Percentiles rank a stretch among this genome's conserved stretches.
Evolutionary conservation across 2,113 vertebrate species (phyloP).

Genomic region (Chiloscyllium plagiosum): DNA sequence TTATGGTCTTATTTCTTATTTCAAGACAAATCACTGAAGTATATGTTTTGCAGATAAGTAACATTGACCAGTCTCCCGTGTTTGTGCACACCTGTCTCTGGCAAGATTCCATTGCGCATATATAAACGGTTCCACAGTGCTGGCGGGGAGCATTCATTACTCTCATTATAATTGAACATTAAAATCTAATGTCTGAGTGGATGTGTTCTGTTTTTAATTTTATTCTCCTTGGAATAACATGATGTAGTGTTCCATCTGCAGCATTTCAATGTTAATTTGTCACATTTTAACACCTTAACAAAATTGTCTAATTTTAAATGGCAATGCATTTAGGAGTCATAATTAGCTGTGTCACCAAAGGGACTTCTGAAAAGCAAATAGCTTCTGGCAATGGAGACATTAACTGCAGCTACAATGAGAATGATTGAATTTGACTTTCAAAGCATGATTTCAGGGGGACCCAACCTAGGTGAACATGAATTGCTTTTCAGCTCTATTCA

Average conservation of each 20-base stretch:
- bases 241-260: constrained; percentile 10
- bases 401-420: not conserved
- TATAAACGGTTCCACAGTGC: not conserved
- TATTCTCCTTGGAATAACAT: not conserved
- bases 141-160: not conserved
- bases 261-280: constrained; percentile 31
- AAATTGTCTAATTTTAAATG: constrained; percentile 24
- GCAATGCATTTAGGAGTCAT: not conserved
- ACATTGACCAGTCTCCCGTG: not conserved
- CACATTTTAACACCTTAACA: constrained; percentile 28
- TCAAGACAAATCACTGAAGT: not conserved
- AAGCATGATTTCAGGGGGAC: not conserved
- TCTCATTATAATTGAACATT: not conserved
- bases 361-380: constrained; percentile 10
- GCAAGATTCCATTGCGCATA: not conserved
- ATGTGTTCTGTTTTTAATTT: not conserved
- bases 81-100: not conserved
- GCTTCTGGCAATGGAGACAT: not conserved
- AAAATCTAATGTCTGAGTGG: not conserved
- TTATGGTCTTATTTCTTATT: not conserved
- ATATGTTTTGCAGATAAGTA: not conserved
- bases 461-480: not conserved
- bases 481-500: not conserved
- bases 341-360: constrained; percentile 23
- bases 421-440: constrained; percentile 6